Evolutionary conservation across 1,140 invertebrate species (phyloP), one percentile per base, ranked within the genome.

Genomic region (Temnothorax nylanderi): DNA sequence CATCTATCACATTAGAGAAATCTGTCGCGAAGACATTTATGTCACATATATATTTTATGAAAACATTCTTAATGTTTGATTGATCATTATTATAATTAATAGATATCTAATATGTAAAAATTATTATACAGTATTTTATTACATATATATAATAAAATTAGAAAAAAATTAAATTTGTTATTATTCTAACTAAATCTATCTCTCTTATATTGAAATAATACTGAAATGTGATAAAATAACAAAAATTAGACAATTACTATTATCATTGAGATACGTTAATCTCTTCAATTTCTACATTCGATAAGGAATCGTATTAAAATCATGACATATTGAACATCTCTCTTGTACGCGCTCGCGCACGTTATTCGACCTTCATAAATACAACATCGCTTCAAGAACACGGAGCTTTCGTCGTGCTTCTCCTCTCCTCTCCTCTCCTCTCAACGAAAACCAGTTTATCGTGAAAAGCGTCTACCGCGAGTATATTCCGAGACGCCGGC

Each of bases 361-460:
- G 77, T 88, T 77, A 87, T 77, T 78, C 81, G 81, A 86, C 62
- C 74, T 82, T 80, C 58, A 75, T 90, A 71, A 88, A 87, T 88
- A 76, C 69, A 51, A 87, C 16, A 54, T 3, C 8, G 51, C 60
- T 89, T n/a, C 37, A 60, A 62, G 67, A 87, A 71, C 69, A 64
- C 62, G 56, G 26, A 72, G 58, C 65, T 89, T 85, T 65, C 64
- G 60, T 75, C 41, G 74, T 56, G n/a, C 18, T 69, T 85, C 32
- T 44, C 18, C 8, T 32, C n/a, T 80, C 10, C 7, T 41, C 3
- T 87, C 64, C 56, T 72, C 37, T 56, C 64, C 56, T 72, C 37
- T 56, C 51, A 67, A 87, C 65, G 74, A 44, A 89, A 87, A 85
- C 78, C 69, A 85, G 69, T 87, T 90, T 87, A 34, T 85, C 78